These are phyloP conservation scores for Glossophaga mutica DNA, from an alignment of 2,797 vertebrate genomes.

Conservation along the genomic window DNA sequence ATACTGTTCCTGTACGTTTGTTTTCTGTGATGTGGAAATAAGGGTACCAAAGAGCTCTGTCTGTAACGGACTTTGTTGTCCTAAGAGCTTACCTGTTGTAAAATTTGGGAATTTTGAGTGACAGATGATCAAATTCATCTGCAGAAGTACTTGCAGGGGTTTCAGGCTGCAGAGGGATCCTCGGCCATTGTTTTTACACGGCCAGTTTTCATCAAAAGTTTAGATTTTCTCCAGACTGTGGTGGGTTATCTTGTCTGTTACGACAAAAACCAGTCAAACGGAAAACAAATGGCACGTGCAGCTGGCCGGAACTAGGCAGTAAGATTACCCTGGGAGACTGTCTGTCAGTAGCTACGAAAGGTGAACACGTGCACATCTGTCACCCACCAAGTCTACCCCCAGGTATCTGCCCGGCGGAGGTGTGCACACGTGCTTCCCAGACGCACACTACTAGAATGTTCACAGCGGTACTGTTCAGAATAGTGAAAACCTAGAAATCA, in stretches of 20 bases:
- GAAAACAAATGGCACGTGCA: neutral
- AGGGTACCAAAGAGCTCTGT: neutral
- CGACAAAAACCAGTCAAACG: neutral
- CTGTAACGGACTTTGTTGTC: neutral
- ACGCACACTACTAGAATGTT: neutral
- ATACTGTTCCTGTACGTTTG: neutral
- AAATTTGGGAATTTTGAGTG: neutral
- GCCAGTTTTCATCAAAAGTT: neutral
- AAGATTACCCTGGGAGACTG: neutral
- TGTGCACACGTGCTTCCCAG: neutral
- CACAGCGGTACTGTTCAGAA: neutral
- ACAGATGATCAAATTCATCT: neutral
- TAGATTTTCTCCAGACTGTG: neutral
- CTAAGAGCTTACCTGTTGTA: neutral
- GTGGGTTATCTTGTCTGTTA: neutral
- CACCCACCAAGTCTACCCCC: neutral
- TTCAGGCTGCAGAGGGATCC: neutral
- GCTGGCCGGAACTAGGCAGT: neutral
- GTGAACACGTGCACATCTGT: neutral
- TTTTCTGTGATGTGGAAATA: neutral
- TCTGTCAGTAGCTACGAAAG: neutral
- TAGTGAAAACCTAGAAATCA: neutral
- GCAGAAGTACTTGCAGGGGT: neutral
- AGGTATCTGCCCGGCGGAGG: neutral
- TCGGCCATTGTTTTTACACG: neutral